Evolutionary conservation across 1,140 invertebrate genomes (phyloP).

Genomic region (Diploscapter pachys): DNA sequence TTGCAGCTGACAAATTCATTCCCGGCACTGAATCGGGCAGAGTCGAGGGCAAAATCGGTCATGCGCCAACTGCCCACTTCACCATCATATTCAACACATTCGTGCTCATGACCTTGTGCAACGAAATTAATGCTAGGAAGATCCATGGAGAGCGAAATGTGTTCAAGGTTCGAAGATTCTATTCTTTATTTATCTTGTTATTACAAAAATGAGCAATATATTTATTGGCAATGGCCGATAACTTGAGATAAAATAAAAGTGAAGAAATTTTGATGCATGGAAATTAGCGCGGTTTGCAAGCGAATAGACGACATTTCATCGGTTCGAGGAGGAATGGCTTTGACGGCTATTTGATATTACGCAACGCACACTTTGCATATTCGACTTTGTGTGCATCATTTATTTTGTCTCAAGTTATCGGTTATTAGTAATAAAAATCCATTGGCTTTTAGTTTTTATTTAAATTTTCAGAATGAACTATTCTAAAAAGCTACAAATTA

Average conservation of each 20-base stretch:
- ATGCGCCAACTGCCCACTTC: constrained; percentile 88
- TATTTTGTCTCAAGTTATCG: background rate
- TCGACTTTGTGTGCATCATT: background rate
- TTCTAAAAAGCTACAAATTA: constrained; percentile 82
- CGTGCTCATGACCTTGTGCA: constrained; percentile 99
- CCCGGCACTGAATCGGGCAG: constrained; percentile 65
- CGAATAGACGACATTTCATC: too few relatives aligned
- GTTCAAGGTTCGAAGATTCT: constrained; percentile 60
- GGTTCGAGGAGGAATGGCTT: too few relatives aligned
- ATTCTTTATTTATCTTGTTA: background rate
- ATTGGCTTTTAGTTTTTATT: constrained; percentile 86
- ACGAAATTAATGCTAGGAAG: constrained; percentile 98
- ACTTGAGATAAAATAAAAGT: background rate
- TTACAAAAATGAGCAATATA: background rate
- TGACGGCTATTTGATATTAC: too few relatives aligned
- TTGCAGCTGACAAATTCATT: constrained; percentile 29
- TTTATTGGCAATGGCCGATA: too few relatives aligned
- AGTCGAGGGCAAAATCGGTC: constrained; percentile 69
- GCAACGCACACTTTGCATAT: too few relatives aligned
- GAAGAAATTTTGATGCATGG: too few relatives aligned
- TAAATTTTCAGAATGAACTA: constrained; percentile 90
- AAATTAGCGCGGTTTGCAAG: too few relatives aligned
- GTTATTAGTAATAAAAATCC: constrained; percentile 14
- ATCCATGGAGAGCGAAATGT: constrained; percentile 98
- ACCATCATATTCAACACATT: constrained; percentile 99